Evolutionary conservation across 2,888 invertebrate species (phyloP), one percentile per base, ranked within the genome.

Genomic region (Digitonthophagus gazella): DNA sequence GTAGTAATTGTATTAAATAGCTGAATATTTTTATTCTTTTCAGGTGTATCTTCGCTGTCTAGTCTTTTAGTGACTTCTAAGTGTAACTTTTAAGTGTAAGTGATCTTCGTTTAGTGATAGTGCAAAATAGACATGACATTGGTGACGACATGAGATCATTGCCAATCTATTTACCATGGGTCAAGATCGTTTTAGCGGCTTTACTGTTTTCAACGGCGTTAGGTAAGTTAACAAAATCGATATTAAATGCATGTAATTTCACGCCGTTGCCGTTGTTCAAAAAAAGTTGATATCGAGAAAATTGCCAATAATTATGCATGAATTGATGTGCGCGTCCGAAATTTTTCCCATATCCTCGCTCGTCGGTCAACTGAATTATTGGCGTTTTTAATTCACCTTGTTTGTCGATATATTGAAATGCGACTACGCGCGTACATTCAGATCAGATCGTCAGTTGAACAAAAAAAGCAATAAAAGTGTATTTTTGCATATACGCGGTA

Each of bases 71-170:
- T 68, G 58, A 68, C 68, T 58, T 65, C 58, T 65, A 57, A 70
- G 70, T 70, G 68, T 65, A 72, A 63, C 68, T 73, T 73, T 67
- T 69, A 73, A 2, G 61, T 61, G 61, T n/a, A 18, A 18, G 18
- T 61, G 18, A 19, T 74, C 71, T 74, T 74, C 72, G 73, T 73
- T 72, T 75, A 74, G 74, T 74, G 73, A 75, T 75, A 74, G 76
- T 76, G 76, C 75, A 73, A 77, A 77, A 78, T 76, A 80, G 80
- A 80, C 80, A 80, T 80, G 80, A 76, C 79, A 81, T 79, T 79
- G 76, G 73, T 75, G 80, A 75, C 80, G 81, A 80, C 78, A 81
- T 81, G 81, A 81, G 75, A 81, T 75, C 79, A 74, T 76, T 76
- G 77, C 75, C 79, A 75, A 76, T 77, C 72, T 78, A 76, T 73